phyloP scores from a whole-genome alignment of 92 coral and sea anemone genomes.

The Epizoanthus rinbou region DNA sequence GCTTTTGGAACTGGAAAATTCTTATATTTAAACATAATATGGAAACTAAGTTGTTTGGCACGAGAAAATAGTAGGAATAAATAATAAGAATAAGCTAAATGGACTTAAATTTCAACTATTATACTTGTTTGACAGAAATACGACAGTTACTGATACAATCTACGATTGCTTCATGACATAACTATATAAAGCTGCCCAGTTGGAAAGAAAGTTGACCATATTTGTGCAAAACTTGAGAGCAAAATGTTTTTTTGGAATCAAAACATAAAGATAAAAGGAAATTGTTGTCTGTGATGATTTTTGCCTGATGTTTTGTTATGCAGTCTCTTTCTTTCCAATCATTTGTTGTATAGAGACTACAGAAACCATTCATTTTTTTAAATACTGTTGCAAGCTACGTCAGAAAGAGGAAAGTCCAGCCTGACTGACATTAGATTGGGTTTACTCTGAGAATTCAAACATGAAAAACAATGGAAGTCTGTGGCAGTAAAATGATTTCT shows the following conservation, averaged over 20 bases:
- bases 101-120: no score
- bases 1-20: not conserved
- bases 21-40: not conserved
- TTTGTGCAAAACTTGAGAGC: not conserved
- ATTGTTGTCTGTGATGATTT: no score
- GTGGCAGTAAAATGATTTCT: not conserved
- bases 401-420: no score
- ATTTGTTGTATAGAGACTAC: constrained; percentile 13
- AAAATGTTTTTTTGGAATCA: not conserved
- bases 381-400: not conserved
- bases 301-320: no score
- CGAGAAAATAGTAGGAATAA: no score
- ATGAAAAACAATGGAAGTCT: not conserved
- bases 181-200: not conserved
- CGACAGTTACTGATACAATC: constrained; percentile 4
- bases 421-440: not conserved
- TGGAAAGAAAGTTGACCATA: constrained; percentile 25
- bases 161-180: constrained; percentile 21
- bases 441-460: not conserved
- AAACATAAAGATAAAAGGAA: no score
- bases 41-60: not conserved
- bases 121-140: no score
- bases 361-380: not conserved
- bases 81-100: no score
- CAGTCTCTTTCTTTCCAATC: constrained; percentile 12